A percentile compares a stretch with the other conserved stretches of the same genome.
Evolutionary conservation across 2,888 invertebrate genomes (phyloP).

Genomic region (Amaurobius ferox): DNA sequence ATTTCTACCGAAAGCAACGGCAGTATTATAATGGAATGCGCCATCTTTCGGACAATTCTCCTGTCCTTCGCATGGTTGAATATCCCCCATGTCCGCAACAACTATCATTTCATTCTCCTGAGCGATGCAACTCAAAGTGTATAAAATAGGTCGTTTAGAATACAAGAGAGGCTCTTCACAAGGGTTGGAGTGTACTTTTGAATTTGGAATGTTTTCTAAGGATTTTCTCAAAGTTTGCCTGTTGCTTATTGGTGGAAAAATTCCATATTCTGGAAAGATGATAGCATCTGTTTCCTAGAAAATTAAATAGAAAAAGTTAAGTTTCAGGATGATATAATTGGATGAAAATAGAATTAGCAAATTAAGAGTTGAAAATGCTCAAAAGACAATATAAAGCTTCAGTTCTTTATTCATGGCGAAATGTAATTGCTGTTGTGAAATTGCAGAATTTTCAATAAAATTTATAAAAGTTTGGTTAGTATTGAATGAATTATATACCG

Average conservation of each 20-base stretch:
- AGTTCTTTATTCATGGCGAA: too few species aligned
- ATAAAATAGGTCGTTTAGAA: slow-evolving; percentile 71
- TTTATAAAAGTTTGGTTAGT: too few species aligned
- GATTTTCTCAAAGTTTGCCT: slow-evolving; percentile 25
- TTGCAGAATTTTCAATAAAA: too few species aligned
- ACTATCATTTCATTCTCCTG: slow-evolving; percentile 82
- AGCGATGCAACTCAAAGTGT: slow-evolving; percentile 81
- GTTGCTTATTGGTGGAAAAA: slow-evolving; percentile 60
- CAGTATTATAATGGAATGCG: slow-evolving; percentile 81
- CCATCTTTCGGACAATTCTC: slow-evolving; percentile 80
- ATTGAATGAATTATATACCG: too few species aligned
- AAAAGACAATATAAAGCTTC: too few species aligned
- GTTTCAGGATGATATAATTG: neutral
- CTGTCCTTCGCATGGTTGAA: slow-evolving; percentile 81
- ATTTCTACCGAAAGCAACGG: slow-evolving; percentile 85
- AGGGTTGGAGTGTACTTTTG: slow-evolving; percentile 19
- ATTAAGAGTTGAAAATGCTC: too few species aligned
- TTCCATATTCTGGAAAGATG: slow-evolving; percentile 77
- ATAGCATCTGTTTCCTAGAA: slow-evolving; percentile 76
- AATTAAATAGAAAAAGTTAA: slow-evolving; percentile 74
- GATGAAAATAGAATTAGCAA: too few species aligned
- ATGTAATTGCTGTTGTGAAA: too few species aligned
- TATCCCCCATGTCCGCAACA: slow-evolving; percentile 85
- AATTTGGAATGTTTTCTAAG: slow-evolving; percentile 36
- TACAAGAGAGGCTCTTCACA: slow-evolving; percentile 56